These are phyloP conservation scores for Hyles lineata DNA, from an alignment of 2,888 invertebrate genomes.

Conservation along the genomic window DNA sequence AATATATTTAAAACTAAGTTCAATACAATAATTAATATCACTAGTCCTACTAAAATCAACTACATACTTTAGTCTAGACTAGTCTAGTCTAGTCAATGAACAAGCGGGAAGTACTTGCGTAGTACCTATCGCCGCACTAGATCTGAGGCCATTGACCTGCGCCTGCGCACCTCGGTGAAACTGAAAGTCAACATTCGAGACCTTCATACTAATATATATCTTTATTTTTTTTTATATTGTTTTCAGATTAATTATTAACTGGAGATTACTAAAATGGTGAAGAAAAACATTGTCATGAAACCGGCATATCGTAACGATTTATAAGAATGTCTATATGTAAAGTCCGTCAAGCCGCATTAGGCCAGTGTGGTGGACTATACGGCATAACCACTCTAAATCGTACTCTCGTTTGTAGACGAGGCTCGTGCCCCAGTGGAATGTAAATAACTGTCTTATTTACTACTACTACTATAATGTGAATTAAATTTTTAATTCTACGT, in stretches of 20 bases:
- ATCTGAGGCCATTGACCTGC: conserved; percentile 58
- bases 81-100: conserved; percentile 49
- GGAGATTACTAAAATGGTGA: too few species aligned
- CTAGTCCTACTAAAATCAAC: not conserved
- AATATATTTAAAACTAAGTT: not conserved
- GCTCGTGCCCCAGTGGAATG: too few species aligned
- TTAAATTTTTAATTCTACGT: too few species aligned
- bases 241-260: not conserved
- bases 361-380: too few species aligned
- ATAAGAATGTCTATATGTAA: too few species aligned
- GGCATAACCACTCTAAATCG: too few species aligned
- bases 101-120: conserved; percentile 36
- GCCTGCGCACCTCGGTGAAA: conserved; percentile 53
- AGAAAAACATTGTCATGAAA: too few species aligned
- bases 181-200: conserved; percentile 58
- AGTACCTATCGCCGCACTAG: conserved; percentile 51
- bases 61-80: conserved; percentile 36
- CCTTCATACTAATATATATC: not conserved
- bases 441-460: too few species aligned
- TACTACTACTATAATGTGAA: too few species aligned
- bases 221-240: not conserved
- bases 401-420: too few species aligned
- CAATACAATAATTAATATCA: not conserved
- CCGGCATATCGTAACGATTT: too few species aligned
- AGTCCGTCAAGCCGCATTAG: too few species aligned